A percentile compares a stretch with the other conserved stretches of the same genome.
Evolutionary conservation across 2,113 vertebrate species (phyloP).

Genomic region (Oostethus manadensis): DNA sequence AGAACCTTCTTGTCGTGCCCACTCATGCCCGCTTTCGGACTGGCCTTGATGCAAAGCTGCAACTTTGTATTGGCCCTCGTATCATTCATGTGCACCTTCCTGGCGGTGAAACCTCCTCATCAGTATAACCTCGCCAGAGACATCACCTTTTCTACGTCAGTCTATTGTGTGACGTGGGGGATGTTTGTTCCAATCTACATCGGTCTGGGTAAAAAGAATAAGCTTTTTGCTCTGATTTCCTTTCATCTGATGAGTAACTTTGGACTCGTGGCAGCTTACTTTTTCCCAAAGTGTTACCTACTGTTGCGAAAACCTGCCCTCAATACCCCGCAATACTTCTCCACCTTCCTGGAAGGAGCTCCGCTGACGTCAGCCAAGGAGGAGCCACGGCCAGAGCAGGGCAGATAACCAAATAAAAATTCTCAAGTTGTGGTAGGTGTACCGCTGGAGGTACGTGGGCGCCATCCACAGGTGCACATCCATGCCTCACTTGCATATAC

Average conservation of each 20-base stretch:
- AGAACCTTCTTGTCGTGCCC: constrained; percentile 69
- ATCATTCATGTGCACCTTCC: constrained; percentile 86
- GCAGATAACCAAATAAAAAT: neutral
- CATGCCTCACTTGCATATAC: too few species aligned
- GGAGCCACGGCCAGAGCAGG: constrained; percentile 32
- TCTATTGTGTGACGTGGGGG: constrained; percentile 78
- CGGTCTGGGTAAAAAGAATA: constrained; percentile 41
- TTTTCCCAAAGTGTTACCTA: constrained; percentile 81
- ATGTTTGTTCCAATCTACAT: constrained; percentile 77
- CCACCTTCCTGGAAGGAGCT: constrained; percentile 59
- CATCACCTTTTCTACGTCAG: constrained; percentile 76
- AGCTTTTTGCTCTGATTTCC: constrained; percentile 61
- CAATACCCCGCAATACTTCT: constrained; percentile 75
- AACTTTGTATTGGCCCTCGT: constrained; percentile 64
- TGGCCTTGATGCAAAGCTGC: constrained; percentile 68
- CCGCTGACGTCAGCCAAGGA: constrained; percentile 46
- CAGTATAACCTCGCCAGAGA: constrained; percentile 79
- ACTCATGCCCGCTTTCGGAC: constrained; percentile 58
- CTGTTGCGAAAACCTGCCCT: constrained; percentile 72
- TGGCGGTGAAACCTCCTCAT: constrained; percentile 67
- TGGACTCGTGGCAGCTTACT: constrained; percentile 71
- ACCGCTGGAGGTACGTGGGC: neutral
- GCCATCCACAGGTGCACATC: too few species aligned
- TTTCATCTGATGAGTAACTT: constrained; percentile 66
- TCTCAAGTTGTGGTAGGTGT: neutral